These are phyloP conservation scores for Drosophila lacteicornis DNA, from an alignment of 1,140 invertebrate genomes.

Conservation along the genomic window DNA sequence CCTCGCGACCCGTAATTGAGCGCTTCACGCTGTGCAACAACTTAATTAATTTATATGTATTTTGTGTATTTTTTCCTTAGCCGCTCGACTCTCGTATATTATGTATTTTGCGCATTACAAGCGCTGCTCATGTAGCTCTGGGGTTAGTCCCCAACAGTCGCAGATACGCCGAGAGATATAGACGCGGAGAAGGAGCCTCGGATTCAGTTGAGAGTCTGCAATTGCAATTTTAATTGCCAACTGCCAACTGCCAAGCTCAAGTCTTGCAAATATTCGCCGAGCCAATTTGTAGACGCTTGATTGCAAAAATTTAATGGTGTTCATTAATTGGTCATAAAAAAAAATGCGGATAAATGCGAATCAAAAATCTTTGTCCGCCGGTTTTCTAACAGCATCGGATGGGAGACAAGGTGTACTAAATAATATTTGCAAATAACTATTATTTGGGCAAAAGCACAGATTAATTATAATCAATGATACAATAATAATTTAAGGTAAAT, in stretches of 20 bases:
- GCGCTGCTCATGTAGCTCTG: conserved; percentile 63
- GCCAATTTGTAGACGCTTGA: conserved; percentile 79
- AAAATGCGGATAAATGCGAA: conserved; percentile 53
- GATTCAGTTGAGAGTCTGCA: conserved; percentile 52
- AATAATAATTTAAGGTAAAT: no score
- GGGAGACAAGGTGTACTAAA: background rate
- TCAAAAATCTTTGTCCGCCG: conserved; percentile 9
- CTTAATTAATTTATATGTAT: conserved; percentile 80
- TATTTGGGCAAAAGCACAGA: background rate
- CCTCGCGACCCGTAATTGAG: conserved; percentile 62
- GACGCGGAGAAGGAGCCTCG: conserved; percentile 14
- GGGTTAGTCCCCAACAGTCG: conserved; percentile 25
- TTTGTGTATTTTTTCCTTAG: conserved; percentile 38
- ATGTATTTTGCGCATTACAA: conserved; percentile 63
- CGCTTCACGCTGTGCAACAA: conserved; percentile 83
- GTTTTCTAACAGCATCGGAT: background rate
- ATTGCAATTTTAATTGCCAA: conserved; percentile 79
- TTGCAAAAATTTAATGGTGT: conserved; percentile 82
- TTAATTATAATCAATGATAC: no score
- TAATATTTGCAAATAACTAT: background rate
- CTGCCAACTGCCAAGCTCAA: conserved; percentile 50
- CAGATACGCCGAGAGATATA: conserved; percentile 18
- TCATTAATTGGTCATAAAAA: conserved; percentile 78
- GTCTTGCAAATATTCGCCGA: conserved; percentile 71
- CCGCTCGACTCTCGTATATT: conserved; percentile 54